Evolutionary conservation across 2,113 vertebrate species (phyloP), one percentile per base, ranked within the genome.

Genomic region (Genyomyrus donnyi): DNA sequence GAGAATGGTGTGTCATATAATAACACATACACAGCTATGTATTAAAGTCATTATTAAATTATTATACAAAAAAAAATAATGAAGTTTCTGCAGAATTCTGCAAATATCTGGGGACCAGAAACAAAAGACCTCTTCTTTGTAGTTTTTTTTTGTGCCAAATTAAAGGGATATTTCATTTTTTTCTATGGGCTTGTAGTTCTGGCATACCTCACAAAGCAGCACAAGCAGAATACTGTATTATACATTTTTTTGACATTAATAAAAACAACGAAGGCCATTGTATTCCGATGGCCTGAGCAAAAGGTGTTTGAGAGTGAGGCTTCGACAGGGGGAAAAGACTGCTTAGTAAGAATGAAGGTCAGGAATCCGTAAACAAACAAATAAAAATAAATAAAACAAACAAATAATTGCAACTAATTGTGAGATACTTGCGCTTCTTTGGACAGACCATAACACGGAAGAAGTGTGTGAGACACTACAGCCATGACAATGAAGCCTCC

Each of bases 351-450:
- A 3, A 70, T 13, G n/a, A 80, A 7, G 74, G 17, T 21, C 35
- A 80, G 13, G 35, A 42, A 42, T 17, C 31, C 74, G 0, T 27
- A 85, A 85, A 85, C 45, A 85, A 49, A 84, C 80, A 83, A 83
- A 94, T 45, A 91, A 7, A 58, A 24, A 58, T 8, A 24, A 24
- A n/a, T n/a, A 9, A 58, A 58, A 58, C 21, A 58, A 3, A 84
- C 1, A 42, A 66, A 19, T 49, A 27, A 50, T 13, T 31, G 24
- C 42, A 50, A 27, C 19, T n/a, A 8, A 46, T 19, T 19, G 13
- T 8, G 19, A 39, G 74, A 80, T 80, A 19, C 31, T 80, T 13
- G 4, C 4, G 15, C 5, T 80, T 39, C 3, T 13, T 39, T 6
- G 74, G 74, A 80, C 74, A 19, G 74, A 39, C 13, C 11, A 0